A percentile compares a stretch with the other conserved stretches of the same genome.
phyloP scores from a whole-genome alignment of 1,140 invertebrate genomes.

The Macrosteles quadrilineatus region DNA sequence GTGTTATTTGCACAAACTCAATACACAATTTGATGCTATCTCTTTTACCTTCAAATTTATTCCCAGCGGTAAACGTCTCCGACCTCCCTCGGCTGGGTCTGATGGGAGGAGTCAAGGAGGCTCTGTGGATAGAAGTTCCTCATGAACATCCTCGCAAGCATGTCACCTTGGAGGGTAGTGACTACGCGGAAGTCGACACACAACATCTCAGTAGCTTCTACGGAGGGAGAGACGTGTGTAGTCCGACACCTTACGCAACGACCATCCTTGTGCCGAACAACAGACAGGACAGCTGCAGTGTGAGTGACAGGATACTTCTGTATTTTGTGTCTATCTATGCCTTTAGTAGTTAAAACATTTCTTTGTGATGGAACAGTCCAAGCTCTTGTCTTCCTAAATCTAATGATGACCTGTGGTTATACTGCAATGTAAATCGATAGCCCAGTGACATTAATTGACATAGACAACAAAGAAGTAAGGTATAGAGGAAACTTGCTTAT shows the following conservation, averaged over 20 bases:
- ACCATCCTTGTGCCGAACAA: constrained; percentile 63
- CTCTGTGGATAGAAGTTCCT: constrained; percentile 73
- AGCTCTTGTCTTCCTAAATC: too few relatives aligned
- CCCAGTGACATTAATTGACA: too few relatives aligned
- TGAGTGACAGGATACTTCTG: constrained; percentile 44
- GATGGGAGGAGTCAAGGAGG: constrained; percentile 60
- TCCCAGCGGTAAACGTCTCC: constrained; percentile 40
- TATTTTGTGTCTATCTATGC: too few relatives aligned
- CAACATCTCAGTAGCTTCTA: constrained; percentile 76
- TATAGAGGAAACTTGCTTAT: too few relatives aligned
- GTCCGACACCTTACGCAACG: constrained; percentile 78
- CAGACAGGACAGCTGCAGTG: constrained; percentile 46
- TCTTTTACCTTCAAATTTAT: too few relatives aligned
- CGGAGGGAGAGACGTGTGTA: constrained; percentile 60
- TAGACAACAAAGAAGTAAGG: too few relatives aligned
- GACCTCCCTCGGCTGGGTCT: constrained; percentile 37
- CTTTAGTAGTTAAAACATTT: too few relatives aligned
- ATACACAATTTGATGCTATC: too few relatives aligned
- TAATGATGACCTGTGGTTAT: too few relatives aligned
- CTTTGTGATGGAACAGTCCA: too few relatives aligned
- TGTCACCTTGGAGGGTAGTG: constrained; percentile 54
- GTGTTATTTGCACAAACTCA: too few relatives aligned
- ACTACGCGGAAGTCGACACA: constrained; percentile 78
- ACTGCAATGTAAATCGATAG: too few relatives aligned
- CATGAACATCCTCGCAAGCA: constrained; percentile 60